Evolutionary conservation across 2,113 vertebrate species (phyloP).

Genomic region (Thalassarche chlororhynchos): DNA sequence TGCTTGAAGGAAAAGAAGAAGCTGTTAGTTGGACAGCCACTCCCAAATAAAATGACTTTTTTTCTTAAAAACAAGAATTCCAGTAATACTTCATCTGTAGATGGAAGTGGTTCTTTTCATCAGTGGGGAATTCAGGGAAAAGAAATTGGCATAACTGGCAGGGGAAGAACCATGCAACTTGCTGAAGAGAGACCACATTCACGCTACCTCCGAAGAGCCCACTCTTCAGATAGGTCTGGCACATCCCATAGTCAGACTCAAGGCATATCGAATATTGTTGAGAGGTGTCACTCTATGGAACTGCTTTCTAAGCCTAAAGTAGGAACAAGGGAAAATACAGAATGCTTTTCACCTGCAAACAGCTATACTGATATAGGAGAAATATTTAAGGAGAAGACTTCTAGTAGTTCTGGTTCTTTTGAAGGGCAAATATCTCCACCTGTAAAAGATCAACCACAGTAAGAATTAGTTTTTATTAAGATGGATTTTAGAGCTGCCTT

Average conservation of each 20-base stretch:
- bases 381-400: conserved; percentile 76
- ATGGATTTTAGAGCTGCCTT: background rate
- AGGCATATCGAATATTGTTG: conserved; percentile 51
- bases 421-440: conserved; percentile 79
- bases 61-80: conserved; percentile 77
- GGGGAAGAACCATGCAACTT: conserved; percentile 65
- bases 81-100: conserved; percentile 60
- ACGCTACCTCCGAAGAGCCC: conserved; percentile 89
- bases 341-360: conserved; percentile 69
- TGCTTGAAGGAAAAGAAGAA: conserved; percentile 86
- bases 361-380: conserved; percentile 69
- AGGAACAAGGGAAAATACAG: conserved; percentile 48
- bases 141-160: conserved; percentile 31
- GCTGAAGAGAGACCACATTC: conserved; percentile 82
- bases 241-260: conserved; percentile 58
- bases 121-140: conserved; percentile 67
- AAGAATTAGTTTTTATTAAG: conserved; percentile 56
- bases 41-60: conserved; percentile 89
- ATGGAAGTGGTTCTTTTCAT: conserved; percentile 70
- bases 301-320: conserved; percentile 72
- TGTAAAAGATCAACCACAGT: conserved; percentile 83
- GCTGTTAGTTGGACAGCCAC: conserved; percentile 82
- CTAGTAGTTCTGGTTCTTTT: conserved; percentile 53
- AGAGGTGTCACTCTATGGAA: conserved; percentile 89
- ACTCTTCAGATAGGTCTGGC: conserved; percentile 88